Base-by-base conservation (phyloP, 2,888 invertebrate genomes). In the Anoplius nigerrimus region DNA sequence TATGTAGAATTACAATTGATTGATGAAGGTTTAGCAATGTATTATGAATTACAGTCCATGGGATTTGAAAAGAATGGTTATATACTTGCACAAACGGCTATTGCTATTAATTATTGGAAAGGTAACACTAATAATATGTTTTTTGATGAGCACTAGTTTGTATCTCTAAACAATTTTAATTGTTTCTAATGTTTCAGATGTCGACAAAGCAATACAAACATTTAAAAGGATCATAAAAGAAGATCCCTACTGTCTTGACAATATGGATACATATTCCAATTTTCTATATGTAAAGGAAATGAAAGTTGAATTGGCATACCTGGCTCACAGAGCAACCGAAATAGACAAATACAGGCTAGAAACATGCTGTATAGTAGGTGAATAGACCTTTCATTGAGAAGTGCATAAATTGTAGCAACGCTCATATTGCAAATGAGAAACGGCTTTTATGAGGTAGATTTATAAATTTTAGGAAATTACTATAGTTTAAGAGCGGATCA, bases 271-370 rank as follows among this genome's bases (percentile, higher is more conserved):
- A 0, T 98, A 96, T 88, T 99, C 99, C 2, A 99, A 99, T 90
- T 90, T 99, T 62, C 90, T 99, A 8, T 99, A 98, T 87, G 95
- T 99, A 13, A 96, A 96, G 89, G 98, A 98, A 86, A 93, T 96
- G 90, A 93, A 95, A 84, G 96, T 95, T 77, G 97, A 98, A 88
- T 91, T 99, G 77, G 97, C 98, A 2, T 93, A 96, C 88, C 91
- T 99, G 72, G 99, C 99, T 0, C 98, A 99, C 85, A 94, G 94
- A 83, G 97, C 97, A 53, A 95, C 96, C 61, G 94, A 95, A 82
- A 96, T 98, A 79, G 98, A 99, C 89, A 98, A 98, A 89, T 99
- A 98, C 87, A 91, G 97, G 79, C 96, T 98, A 21, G 98, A 99
- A 90, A 99, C 99, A 0, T 99, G 99, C 89, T 98, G 97, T 90